phyloP scores from a whole-genome alignment of 92 coral and sea anemone genomes.

The Epizoanthus stellaris region DNA sequence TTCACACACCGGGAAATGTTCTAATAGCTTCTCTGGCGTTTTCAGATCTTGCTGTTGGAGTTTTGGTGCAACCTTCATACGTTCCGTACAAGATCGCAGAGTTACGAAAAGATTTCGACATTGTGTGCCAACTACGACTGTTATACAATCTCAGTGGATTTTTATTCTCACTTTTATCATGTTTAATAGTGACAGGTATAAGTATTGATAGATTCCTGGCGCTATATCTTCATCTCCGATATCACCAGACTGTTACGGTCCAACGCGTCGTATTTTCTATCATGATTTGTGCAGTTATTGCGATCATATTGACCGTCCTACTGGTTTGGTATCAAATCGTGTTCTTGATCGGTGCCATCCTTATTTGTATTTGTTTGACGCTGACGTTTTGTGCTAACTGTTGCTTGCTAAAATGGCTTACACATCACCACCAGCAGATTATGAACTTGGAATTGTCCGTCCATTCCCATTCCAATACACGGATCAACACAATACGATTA shows the following conservation, averaged over 20 bases:
- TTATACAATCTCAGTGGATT: constrained; percentile 37
- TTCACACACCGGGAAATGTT: constrained; percentile 47
- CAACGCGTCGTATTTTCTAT: not conserved
- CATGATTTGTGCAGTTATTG: not conserved
- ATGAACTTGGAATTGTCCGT: not conserved
- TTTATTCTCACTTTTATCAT: constrained; percentile 40
- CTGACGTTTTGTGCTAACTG: not conserved
- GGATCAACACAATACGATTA: not conserved
- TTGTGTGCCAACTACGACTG: constrained; percentile 41
- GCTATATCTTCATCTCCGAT: constrained; percentile 59
- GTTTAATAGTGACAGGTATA: constrained; percentile 35
- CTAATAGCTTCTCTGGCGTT: constrained; percentile 46
- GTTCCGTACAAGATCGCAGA: constrained; percentile 58
- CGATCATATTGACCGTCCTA: not conserved
- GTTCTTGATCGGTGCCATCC: not conserved
- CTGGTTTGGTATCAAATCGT: not conserved
- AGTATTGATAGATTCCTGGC: constrained; percentile 56
- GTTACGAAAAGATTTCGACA: constrained; percentile 12
- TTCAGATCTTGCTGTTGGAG: constrained; percentile 52
- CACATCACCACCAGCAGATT: constrained; percentile 13
- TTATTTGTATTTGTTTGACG: not conserved
- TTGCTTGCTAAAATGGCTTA: constrained; percentile 14
- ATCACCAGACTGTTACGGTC: constrained; percentile 39
- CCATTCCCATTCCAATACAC: not conserved
- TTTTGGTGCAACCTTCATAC: constrained; percentile 51